These are phyloP conservation scores for Nothocercus nigrocapillus DNA, from an alignment of 2,113 vertebrate genomes.

Conservation along the genomic window DNA sequence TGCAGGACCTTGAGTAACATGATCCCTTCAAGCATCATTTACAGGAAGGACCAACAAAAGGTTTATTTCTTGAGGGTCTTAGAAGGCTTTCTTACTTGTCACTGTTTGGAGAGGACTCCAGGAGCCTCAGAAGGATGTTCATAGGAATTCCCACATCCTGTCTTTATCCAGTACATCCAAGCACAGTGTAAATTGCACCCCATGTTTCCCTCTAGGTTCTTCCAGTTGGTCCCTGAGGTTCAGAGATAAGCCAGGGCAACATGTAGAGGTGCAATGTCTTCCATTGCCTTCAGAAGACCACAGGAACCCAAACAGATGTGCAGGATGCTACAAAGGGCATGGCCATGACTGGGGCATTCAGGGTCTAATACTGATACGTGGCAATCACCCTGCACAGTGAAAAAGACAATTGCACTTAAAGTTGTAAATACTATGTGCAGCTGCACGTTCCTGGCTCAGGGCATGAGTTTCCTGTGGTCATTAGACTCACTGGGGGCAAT, in stretches of 20 bases:
- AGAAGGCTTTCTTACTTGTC: background rate
- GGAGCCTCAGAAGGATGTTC: background rate
- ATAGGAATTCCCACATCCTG: background rate
- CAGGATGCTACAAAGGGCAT: background rate
- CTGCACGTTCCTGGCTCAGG: background rate
- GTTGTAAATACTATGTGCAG: background rate
- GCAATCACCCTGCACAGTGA: background rate
- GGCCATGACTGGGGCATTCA: accelerated
- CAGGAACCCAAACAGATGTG: background rate
- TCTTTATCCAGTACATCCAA: accelerated
- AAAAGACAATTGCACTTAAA: background rate
- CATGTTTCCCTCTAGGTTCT: background rate
- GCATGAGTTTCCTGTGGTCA: background rate
- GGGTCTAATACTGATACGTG: accelerated
- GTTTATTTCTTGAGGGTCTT: background rate
- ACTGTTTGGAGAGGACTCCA: background rate
- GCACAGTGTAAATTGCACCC: background rate
- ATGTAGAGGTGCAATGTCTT: accelerated
- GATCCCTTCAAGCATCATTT: background rate
- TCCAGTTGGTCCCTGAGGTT: background rate
- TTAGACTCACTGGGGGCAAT: background rate
- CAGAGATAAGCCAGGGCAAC: background rate
- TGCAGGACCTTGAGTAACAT: background rate
- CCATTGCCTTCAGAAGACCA: background rate
- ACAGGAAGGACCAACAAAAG: background rate